These are phyloP conservation scores for Pogonocichla stellata DNA, from an alignment of 2,113 vertebrate genomes.

Conservation along the genomic window DNA sequence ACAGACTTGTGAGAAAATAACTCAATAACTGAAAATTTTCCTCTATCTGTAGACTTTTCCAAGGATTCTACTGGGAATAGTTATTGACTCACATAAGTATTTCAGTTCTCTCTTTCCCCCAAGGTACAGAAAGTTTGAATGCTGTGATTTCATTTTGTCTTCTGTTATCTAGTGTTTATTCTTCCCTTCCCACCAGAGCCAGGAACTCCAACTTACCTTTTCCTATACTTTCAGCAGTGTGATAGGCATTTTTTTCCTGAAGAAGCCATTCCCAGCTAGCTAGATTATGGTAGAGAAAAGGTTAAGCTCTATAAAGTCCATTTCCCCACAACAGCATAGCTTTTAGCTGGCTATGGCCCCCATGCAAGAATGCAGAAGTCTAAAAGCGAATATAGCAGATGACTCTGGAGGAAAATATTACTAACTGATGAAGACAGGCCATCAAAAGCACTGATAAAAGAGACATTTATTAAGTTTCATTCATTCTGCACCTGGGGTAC, in stretches of 20 bases:
- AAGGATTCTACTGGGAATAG: constrained; percentile 63
- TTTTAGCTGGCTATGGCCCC: neutral
- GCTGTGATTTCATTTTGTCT: constrained; percentile 65
- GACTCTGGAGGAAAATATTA: neutral
- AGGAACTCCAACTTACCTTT: neutral
- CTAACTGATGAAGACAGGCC: constrained; percentile 21
- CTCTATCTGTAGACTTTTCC: constrained; percentile 62
- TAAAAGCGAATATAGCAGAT: constrained; percentile 25
- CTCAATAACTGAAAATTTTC: constrained; percentile 67
- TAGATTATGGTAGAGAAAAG: constrained; percentile 11
- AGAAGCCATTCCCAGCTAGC: neutral
- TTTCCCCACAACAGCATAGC: neutral
- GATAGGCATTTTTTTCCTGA: neutral
- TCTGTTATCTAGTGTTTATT: constrained; percentile 7
- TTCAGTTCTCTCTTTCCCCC: constrained; percentile 45
- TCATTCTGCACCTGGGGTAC: neutral
- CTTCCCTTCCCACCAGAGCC: neutral
- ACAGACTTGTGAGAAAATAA: constrained; percentile 69
- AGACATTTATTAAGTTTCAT: neutral
- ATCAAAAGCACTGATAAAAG: neutral
- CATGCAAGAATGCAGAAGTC: constrained; percentile 27
- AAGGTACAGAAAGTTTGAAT: constrained; percentile 49
- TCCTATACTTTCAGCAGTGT: neutral
- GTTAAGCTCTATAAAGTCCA: neutral
- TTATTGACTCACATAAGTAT: constrained; percentile 67